A percentile compares a stretch with the other conserved stretches of the same genome.
Evolutionary conservation across 2,888 invertebrate genomes (phyloP).

Genomic region (Stramonita haemastoma): DNA sequence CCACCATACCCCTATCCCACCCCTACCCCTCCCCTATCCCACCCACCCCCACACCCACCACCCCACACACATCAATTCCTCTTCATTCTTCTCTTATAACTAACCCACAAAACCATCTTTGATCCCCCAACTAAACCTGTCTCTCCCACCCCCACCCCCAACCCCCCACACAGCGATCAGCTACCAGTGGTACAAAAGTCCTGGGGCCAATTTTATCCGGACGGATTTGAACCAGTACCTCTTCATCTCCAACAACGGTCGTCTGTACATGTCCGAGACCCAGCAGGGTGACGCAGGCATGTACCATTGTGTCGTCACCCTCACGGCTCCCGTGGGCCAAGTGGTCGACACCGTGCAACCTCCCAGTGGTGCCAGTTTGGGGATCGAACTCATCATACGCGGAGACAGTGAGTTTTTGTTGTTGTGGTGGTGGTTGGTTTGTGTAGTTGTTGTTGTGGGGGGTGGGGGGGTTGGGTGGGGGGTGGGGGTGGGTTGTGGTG

Average conservation of each 20-base stretch:
- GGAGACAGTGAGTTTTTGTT: constrained; percentile 56
- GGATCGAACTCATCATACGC: constrained; percentile 56
- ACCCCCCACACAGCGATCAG: constrained; percentile 49
- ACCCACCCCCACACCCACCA: no score
- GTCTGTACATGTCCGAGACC: constrained; percentile 94
- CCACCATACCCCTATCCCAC: no score
- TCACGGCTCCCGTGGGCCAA: constrained; percentile 53
- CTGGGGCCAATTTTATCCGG: constrained; percentile 94
- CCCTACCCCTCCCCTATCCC: no score
- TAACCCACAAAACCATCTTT: background rate
- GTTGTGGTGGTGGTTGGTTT: background rate
- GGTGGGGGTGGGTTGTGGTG: no score
- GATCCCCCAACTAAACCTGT: no score
- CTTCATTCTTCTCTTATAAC: background rate
- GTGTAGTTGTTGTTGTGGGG: background rate
- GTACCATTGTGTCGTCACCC: constrained; percentile 63
- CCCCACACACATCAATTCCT: no score
- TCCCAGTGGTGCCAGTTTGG: constrained; percentile 57
- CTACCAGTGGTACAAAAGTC: constrained; percentile 94
- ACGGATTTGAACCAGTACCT: constrained; percentile 88
- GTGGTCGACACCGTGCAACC: constrained; percentile 55
- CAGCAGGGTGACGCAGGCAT: constrained; percentile 83
- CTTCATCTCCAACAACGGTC: constrained; percentile 95
- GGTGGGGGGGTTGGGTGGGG: background rate
- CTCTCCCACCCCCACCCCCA: no score